phyloP scores from a whole-genome alignment of 2,888 invertebrate genomes.

The Xylocampa areola region DNA sequence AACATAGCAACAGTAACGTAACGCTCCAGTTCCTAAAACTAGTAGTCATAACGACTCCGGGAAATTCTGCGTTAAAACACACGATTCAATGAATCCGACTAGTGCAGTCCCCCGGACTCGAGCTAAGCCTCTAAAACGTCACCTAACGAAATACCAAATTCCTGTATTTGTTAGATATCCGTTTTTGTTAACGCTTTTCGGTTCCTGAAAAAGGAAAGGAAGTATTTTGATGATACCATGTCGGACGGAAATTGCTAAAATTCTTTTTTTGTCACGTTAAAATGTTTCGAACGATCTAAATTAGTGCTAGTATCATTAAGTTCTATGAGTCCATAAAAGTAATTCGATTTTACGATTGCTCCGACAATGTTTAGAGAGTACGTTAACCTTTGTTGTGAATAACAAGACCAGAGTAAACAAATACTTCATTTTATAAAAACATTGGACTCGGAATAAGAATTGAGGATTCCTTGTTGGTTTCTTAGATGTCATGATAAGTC shows the following conservation, averaged over 20 bases:
- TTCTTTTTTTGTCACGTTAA: constrained; percentile 10
- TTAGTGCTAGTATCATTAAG: constrained; percentile 19
- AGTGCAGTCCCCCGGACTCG: constrained; percentile 3
- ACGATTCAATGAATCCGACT: constrained; percentile 25
- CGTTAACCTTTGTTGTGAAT: constrained; percentile 12
- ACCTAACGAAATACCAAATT: constrained; percentile 22
- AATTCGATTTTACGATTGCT: constrained; percentile 23
- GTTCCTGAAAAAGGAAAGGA: constrained; percentile 17
- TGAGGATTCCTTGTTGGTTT: constrained; percentile 23
- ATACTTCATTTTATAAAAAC: constrained; percentile 27
- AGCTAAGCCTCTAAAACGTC: constrained; percentile 11
- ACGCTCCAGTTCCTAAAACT: constrained; percentile 4
- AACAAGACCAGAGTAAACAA: constrained; percentile 27
- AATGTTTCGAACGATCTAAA: constrained; percentile 14
- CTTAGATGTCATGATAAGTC: constrained; percentile 39
- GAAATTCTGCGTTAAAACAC: constrained; percentile 10
- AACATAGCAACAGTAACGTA: background rate
- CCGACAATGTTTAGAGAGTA: constrained; percentile 7
- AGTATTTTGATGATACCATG: constrained; percentile 13
- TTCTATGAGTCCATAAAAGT: constrained; percentile 22
- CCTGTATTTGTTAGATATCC: constrained; percentile 15
- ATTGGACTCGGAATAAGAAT: constrained; percentile 32
- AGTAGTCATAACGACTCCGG: constrained; percentile 3
- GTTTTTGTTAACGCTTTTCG: constrained; percentile 22
- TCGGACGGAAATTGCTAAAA: background rate